phyloP scores from a whole-genome alignment of 2,888 invertebrate genomes.

The Lithophane ornitopus region DNA sequence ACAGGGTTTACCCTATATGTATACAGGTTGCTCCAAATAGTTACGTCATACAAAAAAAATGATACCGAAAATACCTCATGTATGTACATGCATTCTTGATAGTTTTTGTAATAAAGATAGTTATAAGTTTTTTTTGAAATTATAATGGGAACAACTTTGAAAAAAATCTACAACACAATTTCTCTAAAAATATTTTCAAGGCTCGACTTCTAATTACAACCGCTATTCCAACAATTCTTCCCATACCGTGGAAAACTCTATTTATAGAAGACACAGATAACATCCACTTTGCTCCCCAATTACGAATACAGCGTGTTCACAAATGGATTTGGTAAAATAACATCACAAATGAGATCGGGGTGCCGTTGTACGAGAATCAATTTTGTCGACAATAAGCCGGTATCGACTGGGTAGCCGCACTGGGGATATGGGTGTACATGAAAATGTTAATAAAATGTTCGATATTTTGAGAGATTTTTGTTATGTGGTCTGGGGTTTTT shows the following conservation, averaged over 20 bases:
- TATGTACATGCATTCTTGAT: too few species aligned
- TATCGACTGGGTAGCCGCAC: slow-evolving; percentile 39
- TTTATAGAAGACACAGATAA: slow-evolving; percentile 18
- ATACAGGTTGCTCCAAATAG: too few species aligned
- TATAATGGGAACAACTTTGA: too few species aligned
- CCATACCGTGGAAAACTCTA: slow-evolving; percentile 2
- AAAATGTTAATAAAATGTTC: slow-evolving; percentile 30
- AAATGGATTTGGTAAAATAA: slow-evolving; percentile 61
- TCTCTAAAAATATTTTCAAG: slow-evolving; percentile 13
- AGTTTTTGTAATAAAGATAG: too few species aligned
- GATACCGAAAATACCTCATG: too few species aligned
- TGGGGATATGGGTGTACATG: slow-evolving; percentile 32
- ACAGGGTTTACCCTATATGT: too few species aligned
- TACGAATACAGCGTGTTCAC: slow-evolving; percentile 41
- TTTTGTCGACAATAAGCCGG: slow-evolving; percentile 60
- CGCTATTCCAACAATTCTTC: neutral
- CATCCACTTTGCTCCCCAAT: slow-evolving; percentile 21
- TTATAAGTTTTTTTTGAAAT: too few species aligned
- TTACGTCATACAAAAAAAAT: too few species aligned
- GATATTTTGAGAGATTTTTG: slow-evolving; percentile 41
- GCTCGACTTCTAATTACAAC: slow-evolving; percentile 12
- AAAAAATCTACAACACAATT: neutral
- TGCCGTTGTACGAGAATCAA: slow-evolving; percentile 59
- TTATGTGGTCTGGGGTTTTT: slow-evolving; percentile 10
- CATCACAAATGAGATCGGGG: slow-evolving; percentile 61